Conservation (phyloP, 1,140 invertebrate genomes). For the Harpegnathos saltator region DNA sequence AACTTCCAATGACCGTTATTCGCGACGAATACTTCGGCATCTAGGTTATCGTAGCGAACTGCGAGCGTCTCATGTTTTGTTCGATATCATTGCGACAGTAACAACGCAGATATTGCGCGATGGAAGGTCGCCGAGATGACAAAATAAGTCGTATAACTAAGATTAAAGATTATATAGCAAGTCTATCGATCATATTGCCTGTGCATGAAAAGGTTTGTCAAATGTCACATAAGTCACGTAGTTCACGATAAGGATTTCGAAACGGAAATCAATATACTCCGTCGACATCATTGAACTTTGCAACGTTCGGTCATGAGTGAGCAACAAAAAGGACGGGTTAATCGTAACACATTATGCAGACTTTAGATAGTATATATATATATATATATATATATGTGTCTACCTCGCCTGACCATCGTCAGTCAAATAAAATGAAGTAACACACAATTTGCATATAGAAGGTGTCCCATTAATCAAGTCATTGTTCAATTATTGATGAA, state of each 20-base stretch:
- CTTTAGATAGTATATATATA: no score
- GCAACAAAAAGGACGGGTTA: neutral
- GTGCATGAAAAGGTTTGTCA: constrained; percentile 9
- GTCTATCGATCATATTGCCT: neutral
- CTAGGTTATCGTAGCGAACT: neutral
- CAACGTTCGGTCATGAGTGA: neutral
- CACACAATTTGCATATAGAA: no score
- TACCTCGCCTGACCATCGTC: neutral
- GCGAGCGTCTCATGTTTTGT: neutral
- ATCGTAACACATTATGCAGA: neutral
- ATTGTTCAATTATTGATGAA: no score
- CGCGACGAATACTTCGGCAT: neutral
- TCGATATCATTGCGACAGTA: neutral
- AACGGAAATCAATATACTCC: constrained; percentile 21
- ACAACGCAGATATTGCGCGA: neutral
- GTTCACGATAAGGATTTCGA: constrained; percentile 11
- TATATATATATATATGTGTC: no score
- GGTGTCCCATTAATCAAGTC: no score
- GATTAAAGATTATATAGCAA: neutral
- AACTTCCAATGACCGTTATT: constrained; percentile 19
- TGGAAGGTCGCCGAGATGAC: neutral
- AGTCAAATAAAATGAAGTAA: no score
- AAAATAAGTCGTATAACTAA: neutral
- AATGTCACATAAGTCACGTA: neutral
- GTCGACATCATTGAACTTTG: constrained; percentile 38